These are phyloP conservation scores for Lanistes nyassanus DNA, from an alignment of 1,140 invertebrate species.

Conservation along the genomic window DNA sequence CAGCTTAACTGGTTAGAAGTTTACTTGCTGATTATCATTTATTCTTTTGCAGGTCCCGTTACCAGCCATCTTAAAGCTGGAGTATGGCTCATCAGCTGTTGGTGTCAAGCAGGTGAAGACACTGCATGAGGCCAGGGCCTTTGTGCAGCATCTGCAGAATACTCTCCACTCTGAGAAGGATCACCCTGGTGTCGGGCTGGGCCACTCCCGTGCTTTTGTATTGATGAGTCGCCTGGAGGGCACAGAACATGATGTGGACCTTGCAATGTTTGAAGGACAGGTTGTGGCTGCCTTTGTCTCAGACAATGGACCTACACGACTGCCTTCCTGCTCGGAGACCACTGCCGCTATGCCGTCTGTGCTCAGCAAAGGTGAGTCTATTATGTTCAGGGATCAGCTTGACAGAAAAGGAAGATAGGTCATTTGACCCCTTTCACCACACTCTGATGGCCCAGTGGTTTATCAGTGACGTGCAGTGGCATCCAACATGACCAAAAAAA, in stretches of 20 bases:
- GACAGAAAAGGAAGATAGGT: no score
- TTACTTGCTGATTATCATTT: no score
- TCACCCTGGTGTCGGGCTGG: conserved; percentile 42
- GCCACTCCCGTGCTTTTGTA: conserved; percentile 40
- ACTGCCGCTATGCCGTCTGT: conserved; percentile 13
- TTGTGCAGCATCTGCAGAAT: conserved; percentile 28
- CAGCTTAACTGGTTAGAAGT: no score
- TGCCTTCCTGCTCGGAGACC: conserved; percentile 15
- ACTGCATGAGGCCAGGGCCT: conserved; percentile 27
- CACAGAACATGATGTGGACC: conserved; percentile 49
- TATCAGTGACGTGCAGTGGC: no score
- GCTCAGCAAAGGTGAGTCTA: conserved; percentile 13
- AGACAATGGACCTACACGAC: conserved; percentile 46
- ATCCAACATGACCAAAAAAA: no score
- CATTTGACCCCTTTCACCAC: no score
- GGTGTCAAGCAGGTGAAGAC: conserved; percentile 40
- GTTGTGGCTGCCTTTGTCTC: conserved; percentile 46
- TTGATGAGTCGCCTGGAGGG: conserved; percentile 40
- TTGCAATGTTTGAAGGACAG: conserved; percentile 41
- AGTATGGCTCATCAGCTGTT: conserved; percentile 48
- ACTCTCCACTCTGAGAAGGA: conserved; percentile 31
- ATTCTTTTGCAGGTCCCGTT: conserved; percentile 17
- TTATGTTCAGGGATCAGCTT: no score
- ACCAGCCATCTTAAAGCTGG: conserved; percentile 46
- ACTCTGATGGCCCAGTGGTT: no score